phyloP scores from a whole-genome alignment of 2,797 vertebrate species.

The Notolabrus celidotus region DNA sequence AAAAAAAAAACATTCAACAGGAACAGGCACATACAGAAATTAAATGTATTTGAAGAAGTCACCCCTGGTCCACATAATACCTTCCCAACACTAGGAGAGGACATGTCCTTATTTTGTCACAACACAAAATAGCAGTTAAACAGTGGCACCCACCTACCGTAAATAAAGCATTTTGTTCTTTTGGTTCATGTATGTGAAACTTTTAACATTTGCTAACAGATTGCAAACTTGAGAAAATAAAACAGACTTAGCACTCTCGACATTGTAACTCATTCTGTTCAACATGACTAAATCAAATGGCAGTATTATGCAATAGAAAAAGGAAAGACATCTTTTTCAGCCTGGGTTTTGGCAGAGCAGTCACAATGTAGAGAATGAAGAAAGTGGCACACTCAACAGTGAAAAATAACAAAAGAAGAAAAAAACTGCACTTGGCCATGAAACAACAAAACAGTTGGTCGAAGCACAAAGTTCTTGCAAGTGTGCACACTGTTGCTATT shows the following conservation, averaged over 20 bases:
- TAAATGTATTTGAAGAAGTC: slow-evolving; percentile 29
- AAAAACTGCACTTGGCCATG: slow-evolving; percentile 49
- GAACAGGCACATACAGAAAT: slow-evolving; percentile 70
- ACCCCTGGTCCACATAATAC: slow-evolving; percentile 42
- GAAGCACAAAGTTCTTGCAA: slow-evolving; percentile 66
- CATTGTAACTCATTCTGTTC: slow-evolving; percentile 75
- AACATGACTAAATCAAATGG: slow-evolving; percentile 79
- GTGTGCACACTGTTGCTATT: slow-evolving; percentile 60
- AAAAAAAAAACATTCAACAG: slow-evolving; percentile 47
- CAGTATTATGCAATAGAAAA: slow-evolving; percentile 81
- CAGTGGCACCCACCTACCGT: slow-evolving; percentile 45
- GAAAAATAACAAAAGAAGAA: slow-evolving; percentile 1
- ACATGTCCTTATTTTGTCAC: slow-evolving; percentile 37
- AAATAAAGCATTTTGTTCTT: slow-evolving; percentile 65
- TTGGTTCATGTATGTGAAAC: slow-evolving; percentile 63
- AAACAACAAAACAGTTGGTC: slow-evolving; percentile 46
- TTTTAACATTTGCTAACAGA: slow-evolving; percentile 41
- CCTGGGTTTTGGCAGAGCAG: slow-evolving; percentile 64
- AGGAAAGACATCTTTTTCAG: slow-evolving; percentile 77
- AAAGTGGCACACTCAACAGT: slow-evolving; percentile 41
- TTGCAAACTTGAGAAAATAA: slow-evolving; percentile 61
- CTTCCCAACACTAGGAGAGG: slow-evolving; percentile 53
- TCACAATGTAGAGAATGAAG: slow-evolving; percentile 62
- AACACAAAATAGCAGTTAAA: slow-evolving; percentile 38
- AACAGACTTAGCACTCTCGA: slow-evolving; percentile 81